Evolutionary conservation across 2,113 vertebrate genomes (phyloP).

Genomic region (Syrrhaptes paradoxus): DNA sequence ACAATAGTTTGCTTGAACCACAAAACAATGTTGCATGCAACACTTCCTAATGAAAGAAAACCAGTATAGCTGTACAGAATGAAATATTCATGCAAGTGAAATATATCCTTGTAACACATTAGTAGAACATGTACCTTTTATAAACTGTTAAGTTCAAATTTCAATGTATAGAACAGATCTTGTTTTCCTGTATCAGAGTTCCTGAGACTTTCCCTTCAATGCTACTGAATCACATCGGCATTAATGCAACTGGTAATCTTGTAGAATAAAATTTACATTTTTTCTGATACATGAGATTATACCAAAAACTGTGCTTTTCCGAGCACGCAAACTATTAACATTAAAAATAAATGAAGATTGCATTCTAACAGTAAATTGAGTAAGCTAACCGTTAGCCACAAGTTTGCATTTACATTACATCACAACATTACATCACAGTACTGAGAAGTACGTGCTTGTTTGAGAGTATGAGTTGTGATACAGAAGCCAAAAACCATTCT

Average conservation of each 20-base stretch:
- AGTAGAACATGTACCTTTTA: background rate
- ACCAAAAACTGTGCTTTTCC: background rate
- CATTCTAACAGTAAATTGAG: background rate
- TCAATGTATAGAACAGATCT: background rate
- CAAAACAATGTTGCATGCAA: background rate
- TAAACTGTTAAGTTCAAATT: background rate
- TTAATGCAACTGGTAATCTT: background rate
- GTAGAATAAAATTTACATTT: background rate
- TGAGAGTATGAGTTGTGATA: background rate
- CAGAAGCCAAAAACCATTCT: background rate
- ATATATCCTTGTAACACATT: background rate
- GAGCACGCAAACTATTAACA: background rate
- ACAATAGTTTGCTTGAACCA: background rate
- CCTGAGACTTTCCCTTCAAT: background rate
- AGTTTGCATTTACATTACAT: background rate
- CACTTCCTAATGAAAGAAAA: background rate
- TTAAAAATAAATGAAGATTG: background rate
- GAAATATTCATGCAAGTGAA: background rate
- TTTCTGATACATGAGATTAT: background rate
- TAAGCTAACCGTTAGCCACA: background rate
- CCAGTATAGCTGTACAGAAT: background rate
- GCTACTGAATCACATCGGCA: fast-evolving
- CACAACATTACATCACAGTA: background rate
- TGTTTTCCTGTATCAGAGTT: background rate
- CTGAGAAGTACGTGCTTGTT: background rate